A percentile compares a stretch with the other conserved stretches of the same genome.
These are phyloP conservation scores for Sarcophaga variegata DNA, from an alignment of 2,888 invertebrate genomes.

Conservation along the genomic window DNA sequence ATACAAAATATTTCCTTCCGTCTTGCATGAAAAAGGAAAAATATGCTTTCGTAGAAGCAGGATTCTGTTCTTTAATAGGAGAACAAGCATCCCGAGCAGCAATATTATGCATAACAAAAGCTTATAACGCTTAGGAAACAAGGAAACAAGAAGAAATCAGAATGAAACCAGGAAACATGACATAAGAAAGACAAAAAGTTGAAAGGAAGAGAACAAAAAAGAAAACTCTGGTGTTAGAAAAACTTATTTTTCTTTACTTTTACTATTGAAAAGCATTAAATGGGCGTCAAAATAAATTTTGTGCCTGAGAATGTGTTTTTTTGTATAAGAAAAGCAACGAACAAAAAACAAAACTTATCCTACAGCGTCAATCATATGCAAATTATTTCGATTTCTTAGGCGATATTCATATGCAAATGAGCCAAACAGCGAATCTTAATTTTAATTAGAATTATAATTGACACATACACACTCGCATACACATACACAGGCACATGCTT, in stretches of 20 bases:
- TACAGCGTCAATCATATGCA: slow-evolving; percentile 65
- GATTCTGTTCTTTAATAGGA: slow-evolving; percentile 13
- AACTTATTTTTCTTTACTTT: neutral
- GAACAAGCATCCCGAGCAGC: neutral
- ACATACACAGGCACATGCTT: neutral
- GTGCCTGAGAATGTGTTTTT: neutral
- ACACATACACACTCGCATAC: slow-evolving; percentile 4
- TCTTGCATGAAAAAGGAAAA: slow-evolving; percentile 36
- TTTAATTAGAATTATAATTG: slow-evolving; percentile 69
- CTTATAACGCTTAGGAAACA: slow-evolving; percentile 25
- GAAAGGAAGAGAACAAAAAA: slow-evolving; percentile 1
- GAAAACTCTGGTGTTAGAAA: slow-evolving; percentile 55
- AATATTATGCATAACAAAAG: slow-evolving; percentile 50
- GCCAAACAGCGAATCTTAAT: slow-evolving; percentile 40
- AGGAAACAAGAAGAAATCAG: neutral
- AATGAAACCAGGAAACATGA: slow-evolving; percentile 29
- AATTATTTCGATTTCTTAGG: slow-evolving; percentile 57
- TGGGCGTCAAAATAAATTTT: slow-evolving; percentile 51
- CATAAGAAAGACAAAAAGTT: neutral
- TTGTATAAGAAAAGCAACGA: neutral
- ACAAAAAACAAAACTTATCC: slow-evolving; percentile 46
- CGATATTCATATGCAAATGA: slow-evolving; percentile 12
- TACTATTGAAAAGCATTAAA: neutral
- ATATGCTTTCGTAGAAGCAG: slow-evolving; percentile 15
- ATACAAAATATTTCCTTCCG: slow-evolving; percentile 57